A percentile compares a stretch with the other conserved stretches of the same genome.
Evolutionary conservation across 2,113 vertebrate genomes (phyloP).

Genomic region (Neofelis nebulosa): DNA sequence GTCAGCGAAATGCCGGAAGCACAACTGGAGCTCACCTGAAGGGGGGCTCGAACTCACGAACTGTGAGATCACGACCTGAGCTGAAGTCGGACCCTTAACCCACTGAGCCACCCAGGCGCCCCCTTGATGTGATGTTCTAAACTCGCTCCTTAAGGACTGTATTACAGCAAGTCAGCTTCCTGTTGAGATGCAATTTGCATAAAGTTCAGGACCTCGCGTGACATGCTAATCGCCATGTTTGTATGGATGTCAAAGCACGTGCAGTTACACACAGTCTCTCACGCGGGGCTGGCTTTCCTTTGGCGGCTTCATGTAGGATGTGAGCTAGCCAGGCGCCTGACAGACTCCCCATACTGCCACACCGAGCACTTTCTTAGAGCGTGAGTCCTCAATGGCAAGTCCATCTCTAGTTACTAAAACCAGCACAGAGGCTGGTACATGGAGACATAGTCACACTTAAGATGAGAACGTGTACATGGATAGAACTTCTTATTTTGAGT

Average conservation of each 20-base stretch:
- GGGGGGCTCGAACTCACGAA: no score
- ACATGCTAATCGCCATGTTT: neutral
- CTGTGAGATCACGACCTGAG: no score
- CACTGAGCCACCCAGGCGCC: no score
- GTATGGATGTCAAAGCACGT: neutral
- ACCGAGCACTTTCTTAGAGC: neutral
- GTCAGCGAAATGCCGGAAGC: no score
- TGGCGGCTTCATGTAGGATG: neutral
- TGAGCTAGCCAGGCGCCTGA: neutral
- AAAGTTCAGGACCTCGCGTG: neutral
- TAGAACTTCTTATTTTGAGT: neutral
- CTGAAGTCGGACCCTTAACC: no score
- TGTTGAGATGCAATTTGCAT: neutral
- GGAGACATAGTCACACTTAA: neutral
- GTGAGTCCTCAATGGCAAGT: neutral
- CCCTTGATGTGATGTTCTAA: neutral
- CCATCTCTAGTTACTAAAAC: neutral
- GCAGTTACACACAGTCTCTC: neutral
- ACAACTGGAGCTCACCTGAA: no score
- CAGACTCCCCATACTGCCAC: neutral
- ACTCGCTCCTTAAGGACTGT: neutral
- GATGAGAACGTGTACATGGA: neutral
- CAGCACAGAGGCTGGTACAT: neutral
- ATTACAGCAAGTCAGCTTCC: neutral
- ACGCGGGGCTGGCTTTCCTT: neutral